A percentile compares a stretch with the other conserved stretches of the same genome.
phyloP scores from a whole-genome alignment of 2,113 vertebrate genomes.

The Myiozetetes cayanensis region DNA sequence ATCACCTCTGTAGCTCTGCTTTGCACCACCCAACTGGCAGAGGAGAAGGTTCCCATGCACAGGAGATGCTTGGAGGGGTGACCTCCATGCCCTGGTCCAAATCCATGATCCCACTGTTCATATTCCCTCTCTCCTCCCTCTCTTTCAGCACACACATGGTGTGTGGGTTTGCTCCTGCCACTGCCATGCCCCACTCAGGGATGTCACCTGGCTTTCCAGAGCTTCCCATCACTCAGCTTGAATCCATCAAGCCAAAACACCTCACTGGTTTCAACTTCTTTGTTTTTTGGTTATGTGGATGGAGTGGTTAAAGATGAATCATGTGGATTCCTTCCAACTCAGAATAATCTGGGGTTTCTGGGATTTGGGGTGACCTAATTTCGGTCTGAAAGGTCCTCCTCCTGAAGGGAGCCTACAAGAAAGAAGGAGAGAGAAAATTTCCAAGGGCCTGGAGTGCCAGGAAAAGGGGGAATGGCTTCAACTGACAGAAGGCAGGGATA shows the following conservation, averaged over 20 bases:
- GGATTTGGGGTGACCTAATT: not conserved
- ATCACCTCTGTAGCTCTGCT: not conserved
- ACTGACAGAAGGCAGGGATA: not conserved
- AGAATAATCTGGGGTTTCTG: too few species aligned
- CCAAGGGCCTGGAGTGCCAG: not conserved
- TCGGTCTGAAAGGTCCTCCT: not conserved
- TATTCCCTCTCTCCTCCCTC: too few species aligned
- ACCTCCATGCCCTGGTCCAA: not conserved
- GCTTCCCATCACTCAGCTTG: not conserved
- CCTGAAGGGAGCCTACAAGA: not conserved
- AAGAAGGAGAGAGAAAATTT: not conserved
- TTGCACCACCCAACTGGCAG: not conserved
- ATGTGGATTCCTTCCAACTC: too few species aligned
- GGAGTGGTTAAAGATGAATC: not conserved
- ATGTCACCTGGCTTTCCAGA: too few species aligned
- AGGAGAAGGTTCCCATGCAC: not conserved
- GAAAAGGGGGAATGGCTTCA: not conserved
- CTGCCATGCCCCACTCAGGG: too few species aligned
- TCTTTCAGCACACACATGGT: too few species aligned
- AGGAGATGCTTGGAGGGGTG: not conserved
- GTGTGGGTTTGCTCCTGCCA: too few species aligned
- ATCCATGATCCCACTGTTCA: not conserved
- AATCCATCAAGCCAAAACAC: not conserved
- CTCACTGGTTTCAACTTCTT: not conserved
- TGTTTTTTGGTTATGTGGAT: not conserved